Evolutionary conservation across 2,113 vertebrate genomes (phyloP).

Genomic region (Tupaia chinensis): DNA sequence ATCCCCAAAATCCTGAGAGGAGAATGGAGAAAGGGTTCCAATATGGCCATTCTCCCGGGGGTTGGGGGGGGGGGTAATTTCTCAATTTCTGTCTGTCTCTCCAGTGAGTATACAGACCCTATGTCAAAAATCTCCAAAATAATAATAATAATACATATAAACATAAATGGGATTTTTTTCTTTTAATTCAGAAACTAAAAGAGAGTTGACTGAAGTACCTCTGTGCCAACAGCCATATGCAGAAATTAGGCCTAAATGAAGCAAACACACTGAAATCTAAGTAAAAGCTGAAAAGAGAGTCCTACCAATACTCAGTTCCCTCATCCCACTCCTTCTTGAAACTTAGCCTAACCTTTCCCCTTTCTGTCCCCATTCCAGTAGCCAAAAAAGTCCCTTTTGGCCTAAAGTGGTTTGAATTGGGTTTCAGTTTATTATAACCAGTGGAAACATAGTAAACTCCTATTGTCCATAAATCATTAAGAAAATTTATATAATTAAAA

Average conservation of each 20-base stretch:
- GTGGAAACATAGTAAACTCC: slow-evolving; percentile 12
- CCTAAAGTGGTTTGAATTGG: neutral
- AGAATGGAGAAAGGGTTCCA: no score
- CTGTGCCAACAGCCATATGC: neutral
- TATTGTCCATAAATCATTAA: neutral
- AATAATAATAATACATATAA: neutral
- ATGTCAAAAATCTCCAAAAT: no score
- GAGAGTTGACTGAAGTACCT: neutral
- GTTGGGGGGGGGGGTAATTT: no score
- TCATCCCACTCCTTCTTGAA: neutral
- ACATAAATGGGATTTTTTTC: neutral
- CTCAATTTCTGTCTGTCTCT: no score
- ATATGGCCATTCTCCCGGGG: no score
- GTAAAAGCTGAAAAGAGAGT: neutral
- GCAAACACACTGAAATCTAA: neutral
- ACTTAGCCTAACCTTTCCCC: neutral
- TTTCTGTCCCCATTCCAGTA: neutral
- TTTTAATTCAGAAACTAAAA: slow-evolving; percentile 44
- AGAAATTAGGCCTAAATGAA: neutral
- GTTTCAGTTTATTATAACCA: slow-evolving; percentile 21
- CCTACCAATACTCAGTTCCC: neutral
- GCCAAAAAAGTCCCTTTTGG: slow-evolving; percentile 6
- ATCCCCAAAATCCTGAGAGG: no score
- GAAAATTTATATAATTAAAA: slow-evolving; percentile 39
- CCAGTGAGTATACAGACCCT: no score